Evolutionary conservation across 2,888 invertebrate genomes (phyloP).

Genomic region (Tanaodytes sp.): DNA sequence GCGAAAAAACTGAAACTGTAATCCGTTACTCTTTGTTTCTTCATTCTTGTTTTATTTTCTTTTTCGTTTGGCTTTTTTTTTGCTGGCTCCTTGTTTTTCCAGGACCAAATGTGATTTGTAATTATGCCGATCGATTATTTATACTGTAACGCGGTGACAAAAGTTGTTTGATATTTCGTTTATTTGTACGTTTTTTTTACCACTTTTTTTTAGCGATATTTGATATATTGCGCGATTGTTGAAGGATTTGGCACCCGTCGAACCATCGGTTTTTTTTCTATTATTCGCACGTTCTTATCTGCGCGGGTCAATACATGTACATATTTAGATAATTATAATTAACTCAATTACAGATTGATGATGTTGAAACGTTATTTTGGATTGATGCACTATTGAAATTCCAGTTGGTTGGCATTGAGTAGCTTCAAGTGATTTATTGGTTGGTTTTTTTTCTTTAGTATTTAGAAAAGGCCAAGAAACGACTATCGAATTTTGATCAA

Average conservation of each 20-base stretch:
- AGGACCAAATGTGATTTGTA: constrained; percentile 32
- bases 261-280: background rate
- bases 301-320: no score
- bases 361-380: background rate
- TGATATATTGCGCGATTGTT: constrained; percentile 7
- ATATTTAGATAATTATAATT: constrained; percentile 10
- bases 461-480: no score
- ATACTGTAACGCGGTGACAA: background rate
- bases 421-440: no score
- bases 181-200: no score
- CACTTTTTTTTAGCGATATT: constrained; percentile 2
- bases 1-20: constrained; percentile 33
- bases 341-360: constrained; percentile 17
- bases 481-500: no score
- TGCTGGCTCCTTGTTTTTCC: constrained; percentile 40
- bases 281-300: no score
- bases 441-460: no score
- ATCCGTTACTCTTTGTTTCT: constrained; percentile 3
- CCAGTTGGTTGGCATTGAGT: no score
- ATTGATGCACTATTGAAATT: no score
- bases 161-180: constrained; percentile 10
- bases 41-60: background rate
- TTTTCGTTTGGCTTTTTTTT: no score
- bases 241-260: background rate
- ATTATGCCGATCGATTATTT: constrained; percentile 14